Evolutionary conservation across 2,888 invertebrate species (phyloP).

Genomic region (Cephonodes hylas): DNA sequence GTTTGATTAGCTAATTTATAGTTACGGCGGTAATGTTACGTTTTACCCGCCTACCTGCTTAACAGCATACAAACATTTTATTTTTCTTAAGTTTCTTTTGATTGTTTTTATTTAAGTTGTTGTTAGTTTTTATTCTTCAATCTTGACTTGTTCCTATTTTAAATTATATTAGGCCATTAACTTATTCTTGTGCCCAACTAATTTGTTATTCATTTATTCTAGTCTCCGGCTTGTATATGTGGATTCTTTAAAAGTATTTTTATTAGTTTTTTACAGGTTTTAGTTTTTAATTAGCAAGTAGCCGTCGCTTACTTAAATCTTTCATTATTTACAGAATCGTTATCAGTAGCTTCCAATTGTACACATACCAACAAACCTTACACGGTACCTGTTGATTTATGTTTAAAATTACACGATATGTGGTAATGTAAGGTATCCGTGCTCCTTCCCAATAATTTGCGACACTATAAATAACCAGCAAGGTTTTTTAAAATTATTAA

Average conservation of each 20-base stretch:
- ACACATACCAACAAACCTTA: no score
- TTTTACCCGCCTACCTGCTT: conserved; percentile 15
- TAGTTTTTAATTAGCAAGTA: not conserved
- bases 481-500: no score
- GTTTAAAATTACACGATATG: no score
- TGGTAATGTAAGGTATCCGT: no score
- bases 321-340: no score
- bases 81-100: not conserved
- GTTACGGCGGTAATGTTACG: conserved; percentile 28
- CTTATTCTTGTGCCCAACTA: not conserved
- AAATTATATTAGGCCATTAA: not conserved
- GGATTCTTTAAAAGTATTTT: not conserved
- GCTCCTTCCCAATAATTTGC: no score
- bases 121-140: no score
- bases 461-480: no score
- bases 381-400: no score
- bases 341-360: no score
- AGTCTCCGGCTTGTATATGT: not conserved
- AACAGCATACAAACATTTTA: not conserved
- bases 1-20: conserved; percentile 48
- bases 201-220: not conserved
- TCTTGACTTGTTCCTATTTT: no score
- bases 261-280: not conserved
- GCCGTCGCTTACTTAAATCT: no score
- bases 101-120: not conserved